Evolutionary conservation across 2,113 vertebrate species (phyloP), one percentile per base, ranked within the genome.

Genomic region (Willisornis vidua): DNA sequence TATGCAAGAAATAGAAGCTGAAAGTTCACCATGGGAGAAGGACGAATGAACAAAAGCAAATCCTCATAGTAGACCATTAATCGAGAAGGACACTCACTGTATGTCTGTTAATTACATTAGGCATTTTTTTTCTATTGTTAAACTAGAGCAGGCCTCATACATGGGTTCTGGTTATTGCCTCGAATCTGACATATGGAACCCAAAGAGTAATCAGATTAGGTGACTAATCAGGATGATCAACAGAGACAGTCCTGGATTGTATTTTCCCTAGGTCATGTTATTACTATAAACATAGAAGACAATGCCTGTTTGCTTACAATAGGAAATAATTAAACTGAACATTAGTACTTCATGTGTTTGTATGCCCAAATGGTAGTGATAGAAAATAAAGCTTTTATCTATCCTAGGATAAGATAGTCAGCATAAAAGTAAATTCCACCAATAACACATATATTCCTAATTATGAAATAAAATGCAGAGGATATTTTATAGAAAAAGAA

Each of bases 191-290:
- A 97, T 97, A 98, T 90, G 97, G 98, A 97, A 94, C 68, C 92
- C 85, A 96, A 96, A 97, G 70, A 97, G 25, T 97, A 98, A 98
- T 98, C 97, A 96, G 98, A 98, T 98, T 98, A 98, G 95, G 82
- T 96, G 84, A 96, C 97, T 97, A 97, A 98, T 97, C 97, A 81
- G 98, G 97, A 96, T 95, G 92, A 97, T 90, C 87, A 71, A 57
- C 75, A 73, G 35, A 96, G 86, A 94, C 80, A 52, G 68, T 46
- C 65, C 77, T 79, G 92, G 88, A 94, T 26, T 90, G 74, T 86
- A 41, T 76, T 85, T 92, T 77, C 96, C 90, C 87, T 71, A 78
- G 97, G 97, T 97, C 97, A 97, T 39, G 62, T 10, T 63, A 94
- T 82, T 89, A 45, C 83, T 82, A 93, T 57, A 81, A 96, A 75